A percentile compares a stretch with the other conserved stretches of the same genome.
phyloP scores from a whole-genome alignment of 2,888 invertebrate species.

The Caenorhabditis doughertyi region DNA sequence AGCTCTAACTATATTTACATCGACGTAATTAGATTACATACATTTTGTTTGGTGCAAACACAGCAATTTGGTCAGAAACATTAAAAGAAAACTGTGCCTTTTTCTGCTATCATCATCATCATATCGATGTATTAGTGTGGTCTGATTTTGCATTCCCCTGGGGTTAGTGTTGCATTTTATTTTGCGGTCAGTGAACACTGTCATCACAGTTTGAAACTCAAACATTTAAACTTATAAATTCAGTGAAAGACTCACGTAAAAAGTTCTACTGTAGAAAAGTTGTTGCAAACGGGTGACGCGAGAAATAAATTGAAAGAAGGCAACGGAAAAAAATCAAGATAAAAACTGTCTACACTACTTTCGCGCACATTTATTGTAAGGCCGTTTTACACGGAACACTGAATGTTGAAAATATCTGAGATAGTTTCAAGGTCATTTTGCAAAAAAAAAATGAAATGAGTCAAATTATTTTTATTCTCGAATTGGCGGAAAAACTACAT shows the following conservation, averaged over 20 bases:
- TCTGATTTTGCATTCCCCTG: conserved; percentile 30
- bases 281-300: too few relatives aligned
- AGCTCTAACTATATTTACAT: conserved; percentile 33
- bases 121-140: conserved; percentile 31
- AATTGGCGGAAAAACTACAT: too few relatives aligned
- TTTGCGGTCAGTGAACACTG: conserved; percentile 5
- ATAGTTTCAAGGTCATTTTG: too few relatives aligned
- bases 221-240: background rate
- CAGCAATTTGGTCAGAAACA: conserved; percentile 24
- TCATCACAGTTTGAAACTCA: background rate
- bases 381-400: too few relatives aligned
- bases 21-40: conserved; percentile 48
- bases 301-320: background rate
- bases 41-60: conserved; percentile 45
- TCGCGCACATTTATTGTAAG: conserved; percentile 8
- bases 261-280: background rate
- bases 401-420: too few relatives aligned
- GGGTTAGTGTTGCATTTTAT: conserved; percentile 11
- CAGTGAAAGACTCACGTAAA: too few relatives aligned
- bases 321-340: conserved; percentile 22
- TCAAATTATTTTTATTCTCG: too few relatives aligned
- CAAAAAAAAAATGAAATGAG: too few relatives aligned
- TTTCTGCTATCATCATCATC: conserved; percentile 21
- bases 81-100: background rate
- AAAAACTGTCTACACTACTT: conserved; percentile 5